Base-by-base conservation (phyloP, 2,113 vertebrate genomes). In the Oncorhynchus clarkii region DNA sequence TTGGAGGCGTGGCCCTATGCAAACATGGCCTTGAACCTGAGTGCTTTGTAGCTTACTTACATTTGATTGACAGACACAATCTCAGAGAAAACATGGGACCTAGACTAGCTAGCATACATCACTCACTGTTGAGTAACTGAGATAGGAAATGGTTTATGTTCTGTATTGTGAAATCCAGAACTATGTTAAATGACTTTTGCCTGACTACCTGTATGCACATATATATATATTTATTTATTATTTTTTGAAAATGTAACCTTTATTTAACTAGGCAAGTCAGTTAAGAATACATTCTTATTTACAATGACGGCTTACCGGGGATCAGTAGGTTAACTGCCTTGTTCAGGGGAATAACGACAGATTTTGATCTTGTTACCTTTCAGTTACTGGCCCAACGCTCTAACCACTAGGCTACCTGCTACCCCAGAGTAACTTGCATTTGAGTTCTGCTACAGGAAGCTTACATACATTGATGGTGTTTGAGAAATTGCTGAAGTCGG, bases 11-110 rank as follows among this genome's bases (percentile, higher is more conserved):
- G 31, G 24, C 39, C 72, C 22, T 73, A 54, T 31, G 31, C 66
- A 78, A 78, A 74, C 71, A 78, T 62, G 54, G n/a, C 66, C 26
- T 69, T 71, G 69, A 71, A 71, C 69, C 14, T 22, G 20, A 18
- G 8, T 9, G n/a, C 13, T 45, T n/a, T 62, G 16, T 4, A 20
- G 54, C 54, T 8, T 45, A 11, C 39, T 12, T 45, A 45, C 39
- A 45, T 14, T 57, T 57, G 54, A 20, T 57, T 57, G 54, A 20
- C 54, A 18, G 54, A 57, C 18, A 45, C 51, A 54, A 5, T 18
- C 12, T 16, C 4, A 14, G 51, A 54, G 3, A 54, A 62, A 62
- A 62, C 54, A 20, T 57, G 20, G 4, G 1, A 57, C 20, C 4
- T 57, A 57, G 54, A 18, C 54, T 20, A 45, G 51, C 16, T 5